These are phyloP conservation scores for Heliangelus exortis DNA, from an alignment of 2,797 vertebrate genomes.

Conservation along the genomic window DNA sequence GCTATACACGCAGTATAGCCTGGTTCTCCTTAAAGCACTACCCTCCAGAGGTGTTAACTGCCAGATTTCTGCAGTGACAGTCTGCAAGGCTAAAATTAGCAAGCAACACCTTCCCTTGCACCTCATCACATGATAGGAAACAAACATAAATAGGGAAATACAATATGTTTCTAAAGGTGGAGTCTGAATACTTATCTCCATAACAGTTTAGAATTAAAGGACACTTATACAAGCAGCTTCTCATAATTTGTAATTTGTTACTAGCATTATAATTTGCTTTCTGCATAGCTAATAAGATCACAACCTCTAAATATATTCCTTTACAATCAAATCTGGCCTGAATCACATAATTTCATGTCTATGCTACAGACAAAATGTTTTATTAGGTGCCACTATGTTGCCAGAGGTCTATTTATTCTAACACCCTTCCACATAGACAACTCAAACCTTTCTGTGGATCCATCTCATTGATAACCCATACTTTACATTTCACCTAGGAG, in stretches of 20 bases:
- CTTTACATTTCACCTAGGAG: neutral
- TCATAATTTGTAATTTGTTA: neutral
- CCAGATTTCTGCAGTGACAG: conserved; percentile 30
- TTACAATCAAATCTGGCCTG: neutral
- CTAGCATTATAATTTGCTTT: neutral
- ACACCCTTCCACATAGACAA: neutral
- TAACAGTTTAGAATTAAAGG: conserved; percentile 16
- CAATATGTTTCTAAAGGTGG: conserved; percentile 53
- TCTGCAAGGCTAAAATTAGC: conserved; percentile 60
- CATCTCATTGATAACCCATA: neutral
- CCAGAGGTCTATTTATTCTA: neutral
- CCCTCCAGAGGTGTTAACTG: neutral
- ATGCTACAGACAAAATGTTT: neutral
- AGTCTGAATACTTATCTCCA: neutral
- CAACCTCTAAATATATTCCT: neutral
- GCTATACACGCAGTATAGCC: neutral
- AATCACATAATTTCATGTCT: neutral
- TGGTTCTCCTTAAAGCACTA: neutral
- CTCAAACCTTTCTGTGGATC: neutral
- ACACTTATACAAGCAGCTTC: neutral
- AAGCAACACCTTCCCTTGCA: conserved; percentile 45
- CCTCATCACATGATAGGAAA: conserved; percentile 49
- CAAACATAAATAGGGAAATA: conserved; percentile 66
- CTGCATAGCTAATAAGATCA: neutral
- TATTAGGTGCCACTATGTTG: neutral